These are phyloP conservation scores for Baronia brevicornis DNA, from an alignment of 2,888 invertebrate species.

Conservation along the genomic window DNA sequence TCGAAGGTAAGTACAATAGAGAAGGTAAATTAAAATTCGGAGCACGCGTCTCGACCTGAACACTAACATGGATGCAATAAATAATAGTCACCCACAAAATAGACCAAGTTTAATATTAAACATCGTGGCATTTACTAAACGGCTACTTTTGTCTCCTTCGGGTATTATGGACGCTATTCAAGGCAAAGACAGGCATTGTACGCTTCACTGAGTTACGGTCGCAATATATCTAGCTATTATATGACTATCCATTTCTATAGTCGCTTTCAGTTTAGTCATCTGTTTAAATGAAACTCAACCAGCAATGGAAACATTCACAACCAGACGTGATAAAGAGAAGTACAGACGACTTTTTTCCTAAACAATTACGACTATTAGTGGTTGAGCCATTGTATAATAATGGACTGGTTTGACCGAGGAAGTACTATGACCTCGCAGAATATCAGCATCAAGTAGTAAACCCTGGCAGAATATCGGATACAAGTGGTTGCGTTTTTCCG, in stretches of 20 bases:
- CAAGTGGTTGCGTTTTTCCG: no score
- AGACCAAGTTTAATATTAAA: slow-evolving; percentile 30
- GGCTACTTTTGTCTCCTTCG: slow-evolving; percentile 29
- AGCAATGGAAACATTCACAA: no score
- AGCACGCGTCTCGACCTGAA: slow-evolving; percentile 11
- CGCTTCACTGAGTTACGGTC: slow-evolving; percentile 27
- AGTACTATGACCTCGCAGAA: no score
- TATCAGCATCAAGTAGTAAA: no score
- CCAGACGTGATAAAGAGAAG: no score
- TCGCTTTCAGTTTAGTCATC: slow-evolving; percentile 11
- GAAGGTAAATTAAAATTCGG: slow-evolving; percentile 12
- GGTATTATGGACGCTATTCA: slow-evolving; percentile 25
- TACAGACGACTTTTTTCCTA: no score
- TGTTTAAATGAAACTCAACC: slow-evolving; percentile 11
- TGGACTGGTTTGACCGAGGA: no score
- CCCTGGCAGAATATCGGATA: no score
- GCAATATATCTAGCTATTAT: slow-evolving; percentile 22
- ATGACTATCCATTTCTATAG: slow-evolving; percentile 8
- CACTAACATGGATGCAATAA: slow-evolving; percentile 13
- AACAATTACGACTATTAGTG: no score
- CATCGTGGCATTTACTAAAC: slow-evolving; percentile 22
- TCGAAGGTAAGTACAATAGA: slow-evolving; percentile 6
- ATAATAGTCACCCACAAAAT: slow-evolving; percentile 24
- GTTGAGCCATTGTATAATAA: no score
- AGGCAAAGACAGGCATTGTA: slow-evolving; percentile 31